Percentiles rank a stretch among this genome's conserved stretches.
Conservation (phyloP, 2,113 vertebrate species). For the Protobothrops flavoviridis region DNA sequence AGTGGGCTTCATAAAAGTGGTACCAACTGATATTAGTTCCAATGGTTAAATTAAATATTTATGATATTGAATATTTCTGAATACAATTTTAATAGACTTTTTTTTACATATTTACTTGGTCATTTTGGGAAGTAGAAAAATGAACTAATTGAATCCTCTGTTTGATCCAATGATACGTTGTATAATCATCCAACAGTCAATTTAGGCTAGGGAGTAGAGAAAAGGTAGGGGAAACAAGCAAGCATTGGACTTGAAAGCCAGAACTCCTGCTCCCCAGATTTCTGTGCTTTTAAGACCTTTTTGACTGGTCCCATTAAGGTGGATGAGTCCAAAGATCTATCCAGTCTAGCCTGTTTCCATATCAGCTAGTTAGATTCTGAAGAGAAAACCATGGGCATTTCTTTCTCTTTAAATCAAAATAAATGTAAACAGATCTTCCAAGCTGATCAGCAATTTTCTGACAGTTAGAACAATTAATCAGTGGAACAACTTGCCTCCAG, state of each 20-base stretch:
- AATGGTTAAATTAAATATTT: background rate
- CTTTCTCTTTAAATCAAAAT: background rate
- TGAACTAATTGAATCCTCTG: background rate
- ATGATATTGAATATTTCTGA: background rate
- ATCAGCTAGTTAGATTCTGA: background rate
- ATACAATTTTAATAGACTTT: background rate
- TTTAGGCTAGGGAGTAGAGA: background rate
- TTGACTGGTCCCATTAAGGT: background rate
- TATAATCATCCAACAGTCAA: background rate
- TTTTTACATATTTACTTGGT: background rate
- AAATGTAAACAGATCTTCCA: background rate
- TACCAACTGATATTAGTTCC: background rate
- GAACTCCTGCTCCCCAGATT: background rate
- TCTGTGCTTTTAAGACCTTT: background rate
- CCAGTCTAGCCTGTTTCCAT: background rate
- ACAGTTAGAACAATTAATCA: too few species aligned
- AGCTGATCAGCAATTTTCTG: background rate
- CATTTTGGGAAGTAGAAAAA: background rate
- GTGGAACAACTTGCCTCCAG: too few species aligned
- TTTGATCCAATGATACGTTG: background rate
- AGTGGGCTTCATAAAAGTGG: background rate
- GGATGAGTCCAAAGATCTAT: background rate
- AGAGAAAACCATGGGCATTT: background rate
- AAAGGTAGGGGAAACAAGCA: background rate
- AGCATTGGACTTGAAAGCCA: background rate